phyloP scores from a whole-genome alignment of 2,888 invertebrate species.

The Parnassius smintheus region DNA sequence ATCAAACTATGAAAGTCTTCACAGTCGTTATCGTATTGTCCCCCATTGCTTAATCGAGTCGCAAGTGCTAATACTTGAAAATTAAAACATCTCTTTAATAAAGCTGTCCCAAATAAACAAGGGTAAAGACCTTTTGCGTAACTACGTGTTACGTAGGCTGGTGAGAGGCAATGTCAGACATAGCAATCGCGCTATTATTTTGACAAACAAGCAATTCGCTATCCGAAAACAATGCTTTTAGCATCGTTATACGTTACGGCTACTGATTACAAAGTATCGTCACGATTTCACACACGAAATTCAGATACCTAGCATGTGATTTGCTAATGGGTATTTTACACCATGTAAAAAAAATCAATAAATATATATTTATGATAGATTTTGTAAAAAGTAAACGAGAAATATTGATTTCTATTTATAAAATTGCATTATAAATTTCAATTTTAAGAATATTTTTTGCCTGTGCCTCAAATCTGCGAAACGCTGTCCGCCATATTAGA shows the following conservation, averaged over 20 bases:
- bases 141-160: slow-evolving; percentile 63
- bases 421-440: too few species aligned
- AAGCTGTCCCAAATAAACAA: slow-evolving; percentile 75
- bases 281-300: slow-evolving; percentile 6
- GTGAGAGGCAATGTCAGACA: slow-evolving; percentile 80
- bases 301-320: not conserved
- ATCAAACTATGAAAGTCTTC: slow-evolving; percentile 33
- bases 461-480: not conserved
- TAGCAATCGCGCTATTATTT: slow-evolving; percentile 57
- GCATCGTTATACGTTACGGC: slow-evolving; percentile 17
- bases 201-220: slow-evolving; percentile 55
- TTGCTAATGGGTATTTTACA: not conserved
- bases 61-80: slow-evolving; percentile 64
- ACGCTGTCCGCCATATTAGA: too few species aligned
- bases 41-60: slow-evolving; percentile 49
- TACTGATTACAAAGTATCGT: not conserved
- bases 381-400: too few species aligned
- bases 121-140: slow-evolving; percentile 80
- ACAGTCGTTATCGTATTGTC: slow-evolving; percentile 41
- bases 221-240: slow-evolving; percentile 42
- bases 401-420: too few species aligned
- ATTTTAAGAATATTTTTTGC: too few species aligned
- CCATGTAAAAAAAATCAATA: not conserved
- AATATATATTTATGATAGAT: not conserved
- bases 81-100: slow-evolving; percentile 68